Conservation (phyloP, 2,113 vertebrate genomes). For the Marcusenius ussheri region DNA sequence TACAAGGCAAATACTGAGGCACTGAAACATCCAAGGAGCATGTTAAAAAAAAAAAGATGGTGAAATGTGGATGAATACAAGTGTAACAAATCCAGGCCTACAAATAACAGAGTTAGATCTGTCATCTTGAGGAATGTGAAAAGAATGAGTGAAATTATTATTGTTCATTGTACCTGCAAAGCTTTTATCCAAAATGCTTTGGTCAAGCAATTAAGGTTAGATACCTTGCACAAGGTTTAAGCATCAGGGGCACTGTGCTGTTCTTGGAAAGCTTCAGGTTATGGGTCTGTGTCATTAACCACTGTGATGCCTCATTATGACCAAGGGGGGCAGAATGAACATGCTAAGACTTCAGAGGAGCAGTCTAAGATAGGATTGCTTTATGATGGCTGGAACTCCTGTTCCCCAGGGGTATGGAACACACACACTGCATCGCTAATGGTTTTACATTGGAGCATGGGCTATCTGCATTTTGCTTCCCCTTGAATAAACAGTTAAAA, state of each 20-base stretch:
- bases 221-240: not conserved
- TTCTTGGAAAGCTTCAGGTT: not conserved
- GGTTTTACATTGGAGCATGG: not conserved
- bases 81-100: not conserved
- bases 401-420: not conserved
- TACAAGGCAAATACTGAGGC: not conserved
- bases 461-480: not conserved
- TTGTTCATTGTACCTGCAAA: not conserved
- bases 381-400: not conserved
- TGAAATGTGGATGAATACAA: not conserved
- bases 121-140: not conserved
- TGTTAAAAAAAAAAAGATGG: not conserved
- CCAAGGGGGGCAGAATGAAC: not conserved
- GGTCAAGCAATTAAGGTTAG: not conserved
- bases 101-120: not conserved
- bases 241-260: not conserved
- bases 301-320: not conserved
- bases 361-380: not conserved
- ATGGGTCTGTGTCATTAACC: not conserved
- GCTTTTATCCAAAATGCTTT: not conserved
- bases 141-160: not conserved
- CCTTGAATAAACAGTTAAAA: not conserved
- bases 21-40: not conserved
- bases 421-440: not conserved
- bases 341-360: not conserved